Percentiles rank a stretch among this genome's conserved stretches.
Evolutionary conservation across 2,797 vertebrate species (phyloP).

Genomic region (Atherinosoma microstoma): DNA sequence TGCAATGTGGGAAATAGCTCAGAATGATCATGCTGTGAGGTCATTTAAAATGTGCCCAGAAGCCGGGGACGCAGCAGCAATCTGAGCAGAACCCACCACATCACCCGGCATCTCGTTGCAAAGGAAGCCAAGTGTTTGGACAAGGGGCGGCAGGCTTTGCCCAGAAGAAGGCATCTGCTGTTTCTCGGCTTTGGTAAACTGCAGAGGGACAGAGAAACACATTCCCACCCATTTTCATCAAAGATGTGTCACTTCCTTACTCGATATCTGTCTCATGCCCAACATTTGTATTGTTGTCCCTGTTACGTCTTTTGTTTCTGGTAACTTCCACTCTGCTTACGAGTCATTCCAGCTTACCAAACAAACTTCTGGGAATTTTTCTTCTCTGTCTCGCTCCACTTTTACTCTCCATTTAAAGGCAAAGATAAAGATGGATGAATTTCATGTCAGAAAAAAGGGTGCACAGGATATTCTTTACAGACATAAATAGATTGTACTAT

Average conservation of each 20-base stretch:
- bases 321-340: conserved; percentile 41
- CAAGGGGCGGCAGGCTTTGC: conserved; percentile 39
- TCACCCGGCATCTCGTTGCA: conserved; percentile 49
- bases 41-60: conserved; percentile 51
- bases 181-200: conserved; percentile 51
- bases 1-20: conserved; percentile 41
- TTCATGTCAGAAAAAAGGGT: background rate
- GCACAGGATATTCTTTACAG: background rate
- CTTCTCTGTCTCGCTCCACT: conserved; percentile 8
- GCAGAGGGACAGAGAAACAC: conserved; percentile 28
- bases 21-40: conserved; percentile 49
- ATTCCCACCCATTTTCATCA: conserved; percentile 38
- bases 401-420: background rate
- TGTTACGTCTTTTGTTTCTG: conserved; percentile 33
- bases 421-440: conserved; percentile 6
- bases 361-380: conserved; percentile 50
- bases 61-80: conserved; percentile 36
- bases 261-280: conserved; percentile 32
- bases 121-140: conserved; percentile 67
- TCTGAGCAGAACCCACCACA: conserved; percentile 48
- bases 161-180: conserved; percentile 53
- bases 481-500: conserved; percentile 19
- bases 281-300: conserved; percentile 33
- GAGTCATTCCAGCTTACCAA: conserved; percentile 56
- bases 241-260: conserved; percentile 74